Evolutionary conservation across 2,888 invertebrate species (phyloP).

Genomic region (Steinernema carpocapsae): DNA sequence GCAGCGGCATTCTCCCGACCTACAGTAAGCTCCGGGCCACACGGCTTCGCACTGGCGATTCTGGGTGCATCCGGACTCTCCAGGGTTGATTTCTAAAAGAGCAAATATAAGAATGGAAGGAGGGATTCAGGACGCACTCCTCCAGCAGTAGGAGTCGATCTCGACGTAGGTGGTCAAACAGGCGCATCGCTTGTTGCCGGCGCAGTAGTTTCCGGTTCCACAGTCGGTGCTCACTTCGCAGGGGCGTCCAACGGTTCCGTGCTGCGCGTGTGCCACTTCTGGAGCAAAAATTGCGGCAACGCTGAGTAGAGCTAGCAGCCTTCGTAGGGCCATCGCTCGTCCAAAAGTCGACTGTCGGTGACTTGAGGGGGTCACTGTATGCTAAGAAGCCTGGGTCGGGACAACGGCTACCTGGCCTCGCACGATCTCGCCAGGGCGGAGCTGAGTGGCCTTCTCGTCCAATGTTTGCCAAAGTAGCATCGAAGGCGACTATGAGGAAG

Average conservation of each 20-base stretch:
- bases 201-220: slow-evolving; percentile 68
- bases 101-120: slow-evolving; percentile 3
- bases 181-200: slow-evolving; percentile 68
- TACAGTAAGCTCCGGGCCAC: slow-evolving; percentile 67
- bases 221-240: slow-evolving; percentile 68
- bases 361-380: not conserved
- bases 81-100: slow-evolving; percentile 66
- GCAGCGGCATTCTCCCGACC: slow-evolving; percentile 66
- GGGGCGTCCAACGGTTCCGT: slow-evolving; percentile 66
- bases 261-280: slow-evolving; percentile 50
- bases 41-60: slow-evolving; percentile 68
- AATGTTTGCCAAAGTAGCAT: slow-evolving; percentile 16
- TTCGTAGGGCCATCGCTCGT: slow-evolving; percentile 19
- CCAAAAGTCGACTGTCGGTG: slow-evolving; percentile 11
- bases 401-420: slow-evolving; percentile 31
- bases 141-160: slow-evolving; percentile 68
- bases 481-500: slow-evolving; percentile 32
- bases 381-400: slow-evolving; percentile 5
- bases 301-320: slow-evolving; percentile 25
- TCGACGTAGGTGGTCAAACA: slow-evolving; percentile 68
- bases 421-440: slow-evolving; percentile 19
- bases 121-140: slow-evolving; percentile 57
- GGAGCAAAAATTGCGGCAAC: not conserved
- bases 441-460: slow-evolving; percentile 21
- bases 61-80: slow-evolving; percentile 67